Conservation (phyloP, 1,140 invertebrate genomes). For the Protaetia brevitarsis region DNA sequence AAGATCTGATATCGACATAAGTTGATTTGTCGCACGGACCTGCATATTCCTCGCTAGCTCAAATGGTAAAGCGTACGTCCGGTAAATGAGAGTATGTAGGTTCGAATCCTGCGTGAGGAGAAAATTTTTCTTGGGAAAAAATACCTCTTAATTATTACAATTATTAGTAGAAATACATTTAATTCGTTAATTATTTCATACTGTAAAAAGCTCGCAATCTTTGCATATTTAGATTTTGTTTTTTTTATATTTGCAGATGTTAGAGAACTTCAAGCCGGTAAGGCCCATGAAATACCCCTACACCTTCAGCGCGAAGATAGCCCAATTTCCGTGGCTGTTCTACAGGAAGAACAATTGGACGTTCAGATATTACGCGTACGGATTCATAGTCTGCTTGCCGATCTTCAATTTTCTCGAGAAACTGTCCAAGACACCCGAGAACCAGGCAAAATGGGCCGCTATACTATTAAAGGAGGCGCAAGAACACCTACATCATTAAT, state of each 20-base stretch:
- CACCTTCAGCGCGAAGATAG: slow-evolving; percentile 71
- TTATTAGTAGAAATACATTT: too few relatives aligned
- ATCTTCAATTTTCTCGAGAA: slow-evolving; percentile 71
- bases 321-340: slow-evolving; percentile 73
- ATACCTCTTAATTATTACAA: too few relatives aligned
- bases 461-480: neutral
- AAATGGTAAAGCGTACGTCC: too few relatives aligned
- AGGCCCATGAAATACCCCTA: slow-evolving; percentile 83
- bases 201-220: neutral
- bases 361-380: slow-evolving; percentile 64
- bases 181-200: too few relatives aligned
- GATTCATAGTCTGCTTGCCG: slow-evolving; percentile 56
- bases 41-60: too few relatives aligned
- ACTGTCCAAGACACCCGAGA: slow-evolving; percentile 70
- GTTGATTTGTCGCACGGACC: too few relatives aligned
- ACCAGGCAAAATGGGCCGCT: slow-evolving; percentile 65
- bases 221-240: neutral
- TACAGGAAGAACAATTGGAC: slow-evolving; percentile 70
- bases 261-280: neutral
- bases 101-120: too few relatives aligned
- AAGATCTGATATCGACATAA: too few relatives aligned
- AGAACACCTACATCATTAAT: neutral
- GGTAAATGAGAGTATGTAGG: too few relatives aligned
- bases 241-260: neutral
- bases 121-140: too few relatives aligned